Conservation (phyloP, 2,797 vertebrate species). For the Tadarida brasiliensis region DNA sequence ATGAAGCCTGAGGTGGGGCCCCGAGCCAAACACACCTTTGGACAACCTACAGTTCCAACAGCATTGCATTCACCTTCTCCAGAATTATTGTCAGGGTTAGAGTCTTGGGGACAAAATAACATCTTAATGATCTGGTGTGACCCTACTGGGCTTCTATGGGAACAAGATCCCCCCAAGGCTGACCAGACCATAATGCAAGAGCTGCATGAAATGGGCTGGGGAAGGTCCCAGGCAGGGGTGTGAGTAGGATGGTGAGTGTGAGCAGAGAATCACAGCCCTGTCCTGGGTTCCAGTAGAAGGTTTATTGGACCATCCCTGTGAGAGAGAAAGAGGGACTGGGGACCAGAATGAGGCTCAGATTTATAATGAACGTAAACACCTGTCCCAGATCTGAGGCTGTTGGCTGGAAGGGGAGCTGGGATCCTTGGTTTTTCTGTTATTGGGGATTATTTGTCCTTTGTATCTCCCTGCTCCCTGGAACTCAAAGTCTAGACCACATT, state of each 20-base stretch:
- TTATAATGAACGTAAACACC: not conserved
- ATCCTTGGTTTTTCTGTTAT: not conserved
- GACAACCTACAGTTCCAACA: not conserved
- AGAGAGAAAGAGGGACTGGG: not conserved
- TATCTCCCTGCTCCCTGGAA: not conserved
- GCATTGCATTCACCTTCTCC: not conserved
- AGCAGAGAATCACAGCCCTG: not conserved
- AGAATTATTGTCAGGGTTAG: not conserved
- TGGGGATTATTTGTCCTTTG: not conserved
- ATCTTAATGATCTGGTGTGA: not conserved
- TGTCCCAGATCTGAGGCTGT: not conserved
- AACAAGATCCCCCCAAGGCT: not conserved
- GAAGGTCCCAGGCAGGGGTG: not conserved
- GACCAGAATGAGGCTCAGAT: not conserved
- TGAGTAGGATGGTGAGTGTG: not conserved
- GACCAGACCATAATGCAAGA: not conserved
- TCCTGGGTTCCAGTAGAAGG: not conserved
- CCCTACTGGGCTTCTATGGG: not conserved
- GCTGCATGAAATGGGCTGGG: no score
- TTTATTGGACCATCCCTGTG: not conserved
- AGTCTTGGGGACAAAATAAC: accelerated
- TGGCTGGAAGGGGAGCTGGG: not conserved
- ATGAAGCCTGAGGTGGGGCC: no score
- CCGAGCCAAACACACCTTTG: not conserved
- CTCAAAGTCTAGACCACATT: not conserved